Conservation (phyloP, 2,888 invertebrate genomes). For the Xylocampa areola region DNA sequence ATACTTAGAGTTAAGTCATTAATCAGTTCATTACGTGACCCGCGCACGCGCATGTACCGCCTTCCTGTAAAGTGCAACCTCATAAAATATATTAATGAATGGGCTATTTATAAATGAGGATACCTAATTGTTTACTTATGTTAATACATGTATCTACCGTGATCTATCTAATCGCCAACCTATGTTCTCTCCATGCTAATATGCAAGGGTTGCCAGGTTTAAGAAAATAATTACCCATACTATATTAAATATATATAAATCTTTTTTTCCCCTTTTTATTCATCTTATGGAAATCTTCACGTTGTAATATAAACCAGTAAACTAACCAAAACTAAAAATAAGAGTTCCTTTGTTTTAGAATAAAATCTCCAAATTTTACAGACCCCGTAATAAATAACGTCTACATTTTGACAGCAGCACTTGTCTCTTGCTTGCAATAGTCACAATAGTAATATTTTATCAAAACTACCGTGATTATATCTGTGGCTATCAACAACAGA, state of each 20-base stretch:
- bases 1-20: conserved; percentile 18
- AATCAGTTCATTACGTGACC: conserved; percentile 20
- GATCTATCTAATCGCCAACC: conserved; percentile 45
- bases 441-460: no score
- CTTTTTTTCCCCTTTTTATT: no score
- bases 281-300: no score
- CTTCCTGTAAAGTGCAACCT: conserved; percentile 39
- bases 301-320: no score
- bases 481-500: no score
- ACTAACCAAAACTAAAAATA: no score
- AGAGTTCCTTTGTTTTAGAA: no score
- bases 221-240: background rate
- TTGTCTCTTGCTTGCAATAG: no score
- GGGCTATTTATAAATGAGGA: conserved; percentile 51
- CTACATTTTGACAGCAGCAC: no score
- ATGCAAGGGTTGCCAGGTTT: conserved; percentile 30
- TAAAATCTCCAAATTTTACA: no score
- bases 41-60: conserved; percentile 29
- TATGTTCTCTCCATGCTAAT: conserved; percentile 41
- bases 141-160: conserved; percentile 51
- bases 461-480: no score
- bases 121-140: conserved; percentile 54
- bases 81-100: conserved; percentile 50
- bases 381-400: no score
- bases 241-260: background rate